These are phyloP conservation scores for Frankliniella intonsa DNA, from an alignment of 2,888 invertebrate genomes.

Conservation along the genomic window DNA sequence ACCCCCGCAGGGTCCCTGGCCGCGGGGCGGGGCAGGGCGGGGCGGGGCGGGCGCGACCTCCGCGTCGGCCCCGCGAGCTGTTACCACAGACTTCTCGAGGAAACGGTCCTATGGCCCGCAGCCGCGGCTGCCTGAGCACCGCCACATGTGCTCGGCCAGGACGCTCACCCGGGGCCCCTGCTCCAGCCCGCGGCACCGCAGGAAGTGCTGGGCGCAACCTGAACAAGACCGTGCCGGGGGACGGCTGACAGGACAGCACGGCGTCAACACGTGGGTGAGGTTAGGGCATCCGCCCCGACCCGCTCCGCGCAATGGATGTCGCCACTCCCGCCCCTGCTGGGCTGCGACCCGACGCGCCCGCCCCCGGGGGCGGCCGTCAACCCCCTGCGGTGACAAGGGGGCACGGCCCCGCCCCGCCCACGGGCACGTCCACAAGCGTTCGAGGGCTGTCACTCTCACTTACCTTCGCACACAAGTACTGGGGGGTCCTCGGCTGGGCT, in stretches of 20 bases:
- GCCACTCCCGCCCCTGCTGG: not conserved
- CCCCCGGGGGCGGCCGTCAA: not conserved
- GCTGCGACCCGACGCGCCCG: not conserved
- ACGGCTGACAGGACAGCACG: not conserved
- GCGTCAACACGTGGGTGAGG: not conserved
- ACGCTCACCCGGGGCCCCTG: not conserved
- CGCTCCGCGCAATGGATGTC: not conserved
- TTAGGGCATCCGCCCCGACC: not conserved
- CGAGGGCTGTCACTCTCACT: not conserved
- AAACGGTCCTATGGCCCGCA: no score
- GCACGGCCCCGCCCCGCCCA: not conserved
- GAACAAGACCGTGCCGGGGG: not conserved
- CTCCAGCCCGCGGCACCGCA: not conserved
- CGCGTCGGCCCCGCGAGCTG: no score
- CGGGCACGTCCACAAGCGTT: not conserved
- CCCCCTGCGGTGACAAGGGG: not conserved
- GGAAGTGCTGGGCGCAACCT: not conserved
- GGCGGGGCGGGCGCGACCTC: no score
- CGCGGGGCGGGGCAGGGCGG: no score
- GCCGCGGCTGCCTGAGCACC: not conserved
- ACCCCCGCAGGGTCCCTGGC: no score
- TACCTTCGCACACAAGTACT: not conserved
- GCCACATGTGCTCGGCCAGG: not conserved
- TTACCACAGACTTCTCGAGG: no score
- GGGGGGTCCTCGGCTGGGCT: not conserved